These are phyloP conservation scores for Ellobius talpinus DNA, from an alignment of 2,113 vertebrate genomes.

Conservation along the genomic window DNA sequence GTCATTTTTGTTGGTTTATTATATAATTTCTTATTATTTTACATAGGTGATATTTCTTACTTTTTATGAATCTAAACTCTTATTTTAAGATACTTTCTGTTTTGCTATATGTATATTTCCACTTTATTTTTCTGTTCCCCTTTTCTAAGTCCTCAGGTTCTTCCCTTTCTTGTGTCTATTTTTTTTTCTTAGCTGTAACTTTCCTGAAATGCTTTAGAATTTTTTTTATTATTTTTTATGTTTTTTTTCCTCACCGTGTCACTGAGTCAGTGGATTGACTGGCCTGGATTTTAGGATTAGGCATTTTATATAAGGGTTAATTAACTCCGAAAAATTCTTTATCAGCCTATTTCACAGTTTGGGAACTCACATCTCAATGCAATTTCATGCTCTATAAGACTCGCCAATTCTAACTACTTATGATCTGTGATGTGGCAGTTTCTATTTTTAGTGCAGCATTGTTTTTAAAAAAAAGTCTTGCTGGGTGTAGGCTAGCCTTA, in stretches of 20 bases:
- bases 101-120: neutral
- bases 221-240: neutral
- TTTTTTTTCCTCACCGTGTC: neutral
- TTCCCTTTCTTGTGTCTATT: neutral
- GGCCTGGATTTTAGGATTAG: neutral
- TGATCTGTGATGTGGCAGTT: neutral
- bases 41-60: neutral
- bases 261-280: neutral
- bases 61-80: conserved; percentile 25
- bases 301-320: conserved; percentile 8
- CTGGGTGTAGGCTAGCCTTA: neutral
- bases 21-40: neutral
- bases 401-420: conserved; percentile 28
- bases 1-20: neutral
- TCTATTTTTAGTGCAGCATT: conserved; percentile 12
- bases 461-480: neutral
- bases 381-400: conserved; percentile 10
- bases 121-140: neutral
- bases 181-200: neutral
- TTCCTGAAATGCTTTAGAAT: conserved; percentile 24
- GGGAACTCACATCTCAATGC: neutral
- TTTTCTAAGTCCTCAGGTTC: neutral
- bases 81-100: conserved; percentile 24
- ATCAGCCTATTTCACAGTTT: conserved; percentile 18
- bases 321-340: neutral